phyloP scores from a whole-genome alignment of 2,888 invertebrate species.

The Cynaeus angustus region DNA sequence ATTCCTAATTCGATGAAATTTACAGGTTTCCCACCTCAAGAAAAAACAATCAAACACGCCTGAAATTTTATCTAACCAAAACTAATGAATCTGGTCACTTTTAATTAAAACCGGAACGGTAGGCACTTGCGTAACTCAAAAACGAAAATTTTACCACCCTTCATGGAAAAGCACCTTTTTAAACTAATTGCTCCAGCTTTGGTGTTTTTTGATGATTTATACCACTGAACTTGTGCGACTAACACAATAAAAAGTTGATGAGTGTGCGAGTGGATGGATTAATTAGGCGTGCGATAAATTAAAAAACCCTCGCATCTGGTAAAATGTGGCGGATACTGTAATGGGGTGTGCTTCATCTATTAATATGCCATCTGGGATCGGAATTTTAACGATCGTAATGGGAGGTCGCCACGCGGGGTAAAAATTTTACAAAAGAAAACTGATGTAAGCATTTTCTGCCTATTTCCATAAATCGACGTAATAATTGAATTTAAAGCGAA shows the following conservation, averaged over 20 bases:
- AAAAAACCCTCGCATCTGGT: constrained; percentile 42
- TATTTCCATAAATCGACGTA: too few species aligned
- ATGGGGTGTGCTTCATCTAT: constrained; percentile 45
- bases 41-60: constrained; percentile 4
- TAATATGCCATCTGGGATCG: constrained; percentile 53
- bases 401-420: not conserved
- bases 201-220: constrained; percentile 28
- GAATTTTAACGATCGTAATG: constrained; percentile 52
- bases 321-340: constrained; percentile 44
- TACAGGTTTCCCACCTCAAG: constrained; percentile 18
- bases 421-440: too few species aligned
- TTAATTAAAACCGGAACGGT: constrained; percentile 38
- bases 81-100: constrained; percentile 31
- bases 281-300: constrained; percentile 38
- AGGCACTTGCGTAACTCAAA: constrained; percentile 16
- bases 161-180: constrained; percentile 12
- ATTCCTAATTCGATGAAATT: constrained; percentile 34
- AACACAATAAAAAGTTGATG: constrained; percentile 35
- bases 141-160: not conserved
- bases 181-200: constrained; percentile 30
- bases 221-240: constrained; percentile 11
- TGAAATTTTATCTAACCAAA: constrained; percentile 19
- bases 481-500: too few species aligned
- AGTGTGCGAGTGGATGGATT: constrained; percentile 38
- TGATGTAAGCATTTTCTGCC: too few species aligned